Percentiles rank a stretch among this genome's conserved stretches.
Conservation (phyloP, 2,113 vertebrate species). For the Syngnathus floridae region DNA sequence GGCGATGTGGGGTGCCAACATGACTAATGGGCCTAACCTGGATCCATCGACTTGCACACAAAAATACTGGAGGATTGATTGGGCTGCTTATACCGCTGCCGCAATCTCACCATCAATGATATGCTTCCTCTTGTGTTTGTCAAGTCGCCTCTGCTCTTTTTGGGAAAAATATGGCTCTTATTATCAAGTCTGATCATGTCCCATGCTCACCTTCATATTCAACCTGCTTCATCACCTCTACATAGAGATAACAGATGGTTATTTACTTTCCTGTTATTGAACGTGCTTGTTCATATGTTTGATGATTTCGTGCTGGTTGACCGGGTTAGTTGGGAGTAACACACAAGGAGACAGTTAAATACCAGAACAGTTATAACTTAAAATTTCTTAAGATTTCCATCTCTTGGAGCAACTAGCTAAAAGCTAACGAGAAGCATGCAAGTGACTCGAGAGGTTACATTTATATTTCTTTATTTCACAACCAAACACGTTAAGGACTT, state of each 20-base stretch:
- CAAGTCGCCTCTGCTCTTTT: slow-evolving; percentile 41
- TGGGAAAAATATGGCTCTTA: slow-evolving; percentile 10
- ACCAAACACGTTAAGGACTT: not conserved
- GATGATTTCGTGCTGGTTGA: not conserved
- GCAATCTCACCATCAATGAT: slow-evolving; percentile 60
- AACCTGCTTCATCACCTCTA: slow-evolving; percentile 19
- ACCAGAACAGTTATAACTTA: no score
- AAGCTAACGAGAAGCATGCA: not conserved
- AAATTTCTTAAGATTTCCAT: not conserved
- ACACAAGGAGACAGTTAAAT: not conserved
- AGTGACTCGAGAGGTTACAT: not conserved
- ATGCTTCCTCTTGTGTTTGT: slow-evolving; percentile 47
- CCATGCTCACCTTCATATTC: slow-evolving; percentile 23
- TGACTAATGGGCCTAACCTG: slow-evolving; percentile 66
- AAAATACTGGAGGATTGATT: slow-evolving; percentile 65
- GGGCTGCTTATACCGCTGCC: slow-evolving; percentile 56
- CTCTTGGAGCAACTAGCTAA: not conserved
- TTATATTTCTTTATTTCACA: not conserved
- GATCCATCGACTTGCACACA: slow-evolving; percentile 59
- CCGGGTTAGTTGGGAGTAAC: not conserved
- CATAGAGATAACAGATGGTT: not conserved
- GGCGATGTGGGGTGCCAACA: slow-evolving; percentile 51
- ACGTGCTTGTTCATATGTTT: not conserved
- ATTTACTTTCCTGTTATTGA: not conserved
- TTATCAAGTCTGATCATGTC: slow-evolving; percentile 41